Conservation (phyloP, 2,113 vertebrate species). For the Mus spicilegus region DNA sequence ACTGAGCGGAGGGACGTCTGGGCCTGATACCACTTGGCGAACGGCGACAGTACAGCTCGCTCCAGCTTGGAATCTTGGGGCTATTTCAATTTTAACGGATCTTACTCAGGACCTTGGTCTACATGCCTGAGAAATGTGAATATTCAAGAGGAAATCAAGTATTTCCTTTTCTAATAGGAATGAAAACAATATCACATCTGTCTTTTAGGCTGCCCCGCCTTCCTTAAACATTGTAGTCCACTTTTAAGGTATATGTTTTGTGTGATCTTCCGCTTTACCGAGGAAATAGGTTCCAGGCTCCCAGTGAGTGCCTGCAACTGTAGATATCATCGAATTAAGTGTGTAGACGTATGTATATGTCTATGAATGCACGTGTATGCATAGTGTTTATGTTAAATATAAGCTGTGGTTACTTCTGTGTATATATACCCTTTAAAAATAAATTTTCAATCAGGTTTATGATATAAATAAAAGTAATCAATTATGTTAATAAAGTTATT, state of each 20-base stretch:
- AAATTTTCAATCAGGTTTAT: neutral
- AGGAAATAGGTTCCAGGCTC: neutral
- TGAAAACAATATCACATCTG: neutral
- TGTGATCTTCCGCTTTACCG: neutral
- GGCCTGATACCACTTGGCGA: neutral
- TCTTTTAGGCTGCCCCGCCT: neutral
- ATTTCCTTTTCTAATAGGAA: conserved; percentile 12
- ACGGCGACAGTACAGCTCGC: neutral
- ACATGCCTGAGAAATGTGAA: neutral
- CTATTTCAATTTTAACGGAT: conserved; percentile 1
- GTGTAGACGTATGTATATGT: neutral
- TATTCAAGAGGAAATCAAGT: neutral
- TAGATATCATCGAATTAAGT: neutral
- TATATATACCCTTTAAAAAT: neutral
- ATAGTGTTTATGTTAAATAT: neutral
- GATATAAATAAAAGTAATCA: neutral
- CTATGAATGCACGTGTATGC: accelerated
- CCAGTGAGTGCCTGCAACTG: neutral
- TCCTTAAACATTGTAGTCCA: neutral
- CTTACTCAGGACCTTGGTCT: neutral
- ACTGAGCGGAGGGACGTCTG: neutral
- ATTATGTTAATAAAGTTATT: neutral
- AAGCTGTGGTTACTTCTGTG: neutral
- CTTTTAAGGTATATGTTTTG: neutral
- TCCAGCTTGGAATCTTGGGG: neutral